Base-by-base conservation (phyloP, 2,797 vertebrate genomes). In the Pelobates cultripes region DNA sequence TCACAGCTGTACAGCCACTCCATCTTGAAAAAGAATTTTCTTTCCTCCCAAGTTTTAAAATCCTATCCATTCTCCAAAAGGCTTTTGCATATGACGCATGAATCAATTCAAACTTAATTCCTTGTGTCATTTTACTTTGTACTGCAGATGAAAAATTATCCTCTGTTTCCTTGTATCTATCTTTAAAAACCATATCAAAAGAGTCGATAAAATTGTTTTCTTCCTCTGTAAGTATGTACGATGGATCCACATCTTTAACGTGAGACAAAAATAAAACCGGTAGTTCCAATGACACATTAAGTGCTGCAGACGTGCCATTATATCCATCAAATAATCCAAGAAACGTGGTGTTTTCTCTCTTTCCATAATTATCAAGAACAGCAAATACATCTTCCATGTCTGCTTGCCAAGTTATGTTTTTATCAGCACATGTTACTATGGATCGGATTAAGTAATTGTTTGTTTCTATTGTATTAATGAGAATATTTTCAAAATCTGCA, bases 1-100 rank as follows among this genome's bases (percentile, higher is more conserved):
- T 84, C 28, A 89, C 70, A 0, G 70, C 89, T 9, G 91, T 89
- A 17, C 90, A 92, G 68, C 91, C 90, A 2, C 89, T 93, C 89
- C 91, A 93, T 44, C 55, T 79, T 72, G 90, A 86, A 80, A 83
- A 86, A 72, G 90, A 93, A 13, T 45, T 68, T 79, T 95, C 89
- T 0, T 88, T 87, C 69, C 90, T 91, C 77, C 91, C 90, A 2
- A 91, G 87, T 3, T 80, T 47, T 76, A 93, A 85, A 77, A 93
- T 87, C 64, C 87, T 89, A 0, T 94, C 89, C 90, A 89, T 92
- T 84, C 89, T 89, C 87, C 87, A 91, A 13, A 93, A 94, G 0
- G 90, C 86, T 55, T 89, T 90, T 3, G 86, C 90, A 10, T 91
- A 90, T 0, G 85, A 88, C 84, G 79, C 87, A 77, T 92, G 92